phyloP scores from a whole-genome alignment of 2,113 vertebrate species.

The Ariopsis seemanni region DNA sequence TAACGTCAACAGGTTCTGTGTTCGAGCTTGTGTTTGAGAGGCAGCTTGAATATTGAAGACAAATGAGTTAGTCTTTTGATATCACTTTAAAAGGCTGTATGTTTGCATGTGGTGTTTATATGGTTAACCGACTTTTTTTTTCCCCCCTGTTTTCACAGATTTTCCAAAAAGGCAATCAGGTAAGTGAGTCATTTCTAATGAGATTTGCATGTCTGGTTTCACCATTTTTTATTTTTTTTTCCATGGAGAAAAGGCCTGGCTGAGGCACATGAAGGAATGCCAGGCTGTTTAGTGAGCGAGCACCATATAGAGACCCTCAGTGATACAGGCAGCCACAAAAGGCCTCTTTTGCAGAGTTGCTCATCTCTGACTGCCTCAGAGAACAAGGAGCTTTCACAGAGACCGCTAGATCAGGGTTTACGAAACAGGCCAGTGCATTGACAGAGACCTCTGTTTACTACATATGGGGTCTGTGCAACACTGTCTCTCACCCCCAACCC shows the following conservation, averaged over 20 bases:
- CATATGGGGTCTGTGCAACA: not conserved
- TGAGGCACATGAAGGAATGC: constrained; percentile 33
- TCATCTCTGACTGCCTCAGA: constrained; percentile 71
- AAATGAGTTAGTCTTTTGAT: not conserved
- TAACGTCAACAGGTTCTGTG: not conserved
- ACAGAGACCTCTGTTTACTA: constrained; percentile 18
- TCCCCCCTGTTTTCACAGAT: constrained; percentile 70
- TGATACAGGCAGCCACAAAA: constrained; percentile 65
- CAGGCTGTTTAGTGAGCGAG: constrained; percentile 50
- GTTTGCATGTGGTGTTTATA: not conserved
- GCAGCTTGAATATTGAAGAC: not conserved
- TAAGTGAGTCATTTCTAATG: constrained; percentile 64
- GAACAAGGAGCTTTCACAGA: constrained; percentile 70
- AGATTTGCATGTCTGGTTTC: not conserved
- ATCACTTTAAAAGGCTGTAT: too few species aligned
- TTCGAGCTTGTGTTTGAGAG: not conserved
- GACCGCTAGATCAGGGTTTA: constrained; percentile 46
- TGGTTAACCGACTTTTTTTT: not conserved
- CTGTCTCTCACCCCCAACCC: not conserved
- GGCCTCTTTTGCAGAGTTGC: constrained; percentile 67
- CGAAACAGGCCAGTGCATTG: not conserved
- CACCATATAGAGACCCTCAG: constrained; percentile 64
- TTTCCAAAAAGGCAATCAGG: constrained; percentile 97
- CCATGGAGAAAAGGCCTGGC: not conserved
- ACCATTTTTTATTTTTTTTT: not conserved